Evolutionary conservation across 2,888 invertebrate species (phyloP).

Genomic region (Sisyra nigra): DNA sequence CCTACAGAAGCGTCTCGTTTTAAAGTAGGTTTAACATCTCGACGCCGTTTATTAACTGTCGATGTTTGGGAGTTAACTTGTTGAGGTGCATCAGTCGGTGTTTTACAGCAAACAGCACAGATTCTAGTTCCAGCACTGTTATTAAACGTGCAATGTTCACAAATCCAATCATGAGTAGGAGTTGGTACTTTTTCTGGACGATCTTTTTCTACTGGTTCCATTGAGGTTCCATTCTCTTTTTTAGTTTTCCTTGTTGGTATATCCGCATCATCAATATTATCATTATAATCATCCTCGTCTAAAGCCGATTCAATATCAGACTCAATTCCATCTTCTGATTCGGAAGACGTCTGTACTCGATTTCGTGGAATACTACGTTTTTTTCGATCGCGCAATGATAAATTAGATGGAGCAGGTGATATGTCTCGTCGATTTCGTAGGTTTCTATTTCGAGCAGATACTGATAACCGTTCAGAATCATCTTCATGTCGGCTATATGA

Average conservation of each 20-base stretch:
- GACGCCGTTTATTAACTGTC: not conserved
- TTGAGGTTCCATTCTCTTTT: conserved; percentile 16
- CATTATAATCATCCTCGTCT: conserved; percentile 4
- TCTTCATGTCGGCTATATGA: conserved; percentile 20
- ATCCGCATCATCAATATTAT: not conserved
- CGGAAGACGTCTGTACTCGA: not conserved
- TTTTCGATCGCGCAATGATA: not conserved
- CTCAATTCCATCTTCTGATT: conserved; percentile 3
- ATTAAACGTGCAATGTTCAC: conserved; percentile 80
- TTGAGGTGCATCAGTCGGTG: conserved; percentile 31
- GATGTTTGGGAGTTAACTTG: not conserved
- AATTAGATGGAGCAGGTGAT: conserved; percentile 1
- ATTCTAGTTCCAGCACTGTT: conserved; percentile 66
- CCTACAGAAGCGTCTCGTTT: conserved; percentile 1
- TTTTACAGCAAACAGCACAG: conserved; percentile 77
- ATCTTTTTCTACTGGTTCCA: conserved; percentile 17
- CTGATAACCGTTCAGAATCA: conserved; percentile 20
- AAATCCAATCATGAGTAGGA: conserved; percentile 50
- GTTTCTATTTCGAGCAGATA: conserved; percentile 11
- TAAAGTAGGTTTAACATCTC: not conserved
- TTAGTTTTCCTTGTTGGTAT: not conserved
- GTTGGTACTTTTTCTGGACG: conserved; percentile 18
- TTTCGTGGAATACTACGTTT: not conserved
- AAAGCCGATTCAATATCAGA: conserved; percentile 6
- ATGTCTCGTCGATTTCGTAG: conserved; percentile 11